Percentiles rank a stretch among this genome's conserved stretches.
Evolutionary conservation across 1,140 invertebrate genomes (phyloP).

Genomic region (Frieseomelitta varia): DNA sequence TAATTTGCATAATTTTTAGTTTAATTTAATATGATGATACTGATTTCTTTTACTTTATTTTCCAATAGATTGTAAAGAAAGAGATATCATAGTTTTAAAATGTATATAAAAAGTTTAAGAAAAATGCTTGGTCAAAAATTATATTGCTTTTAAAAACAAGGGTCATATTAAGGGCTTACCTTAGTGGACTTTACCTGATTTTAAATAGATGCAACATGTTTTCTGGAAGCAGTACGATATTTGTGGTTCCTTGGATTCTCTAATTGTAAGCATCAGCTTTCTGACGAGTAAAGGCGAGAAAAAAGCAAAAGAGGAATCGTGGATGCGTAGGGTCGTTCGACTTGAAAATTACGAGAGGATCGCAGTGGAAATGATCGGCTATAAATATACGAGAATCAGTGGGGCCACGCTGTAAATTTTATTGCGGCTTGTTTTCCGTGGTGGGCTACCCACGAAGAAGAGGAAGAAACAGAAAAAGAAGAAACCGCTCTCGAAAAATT

Average conservation of each 20-base stretch:
- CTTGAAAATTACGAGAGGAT: constrained; percentile 33
- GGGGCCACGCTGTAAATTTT: constrained; percentile 40
- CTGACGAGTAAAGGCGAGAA: not conserved
- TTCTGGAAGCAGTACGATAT: not conserved
- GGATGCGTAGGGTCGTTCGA: not conserved
- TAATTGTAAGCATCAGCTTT: constrained; percentile 6
- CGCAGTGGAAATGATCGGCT: constrained; percentile 31
- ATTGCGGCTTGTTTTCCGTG: constrained; percentile 32
- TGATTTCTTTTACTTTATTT: too few relatives aligned
- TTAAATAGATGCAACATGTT: not conserved
- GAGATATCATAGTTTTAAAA: too few relatives aligned
- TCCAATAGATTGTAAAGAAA: too few relatives aligned
- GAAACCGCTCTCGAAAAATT: constrained; percentile 35
- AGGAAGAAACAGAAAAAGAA: not conserved
- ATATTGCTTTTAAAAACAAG: too few relatives aligned
- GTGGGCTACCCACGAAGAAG: not conserved
- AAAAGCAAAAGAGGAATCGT: not conserved
- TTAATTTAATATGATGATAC: too few relatives aligned
- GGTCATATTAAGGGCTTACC: too few relatives aligned
- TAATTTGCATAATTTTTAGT: too few relatives aligned
- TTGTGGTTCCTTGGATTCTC: not conserved
- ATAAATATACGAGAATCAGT: constrained; percentile 39
- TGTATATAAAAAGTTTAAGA: too few relatives aligned
- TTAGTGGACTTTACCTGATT: not conserved
- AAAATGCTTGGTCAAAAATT: too few relatives aligned